Evolutionary conservation across 2,113 vertebrate species (phyloP), one percentile per base, ranked within the genome.

Genomic region (Scomber scombrus): DNA sequence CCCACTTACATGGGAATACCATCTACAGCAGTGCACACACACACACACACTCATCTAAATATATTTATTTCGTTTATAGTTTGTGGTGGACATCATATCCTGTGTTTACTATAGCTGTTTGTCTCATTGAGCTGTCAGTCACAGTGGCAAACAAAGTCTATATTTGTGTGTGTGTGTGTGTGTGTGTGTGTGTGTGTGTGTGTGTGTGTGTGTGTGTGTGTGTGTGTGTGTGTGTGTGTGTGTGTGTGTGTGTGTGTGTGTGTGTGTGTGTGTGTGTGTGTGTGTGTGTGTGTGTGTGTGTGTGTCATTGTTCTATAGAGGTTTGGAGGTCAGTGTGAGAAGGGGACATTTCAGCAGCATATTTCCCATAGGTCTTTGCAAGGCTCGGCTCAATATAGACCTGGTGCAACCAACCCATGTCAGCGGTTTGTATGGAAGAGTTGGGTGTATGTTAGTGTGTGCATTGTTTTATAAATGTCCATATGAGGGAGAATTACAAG

Each of bases 301-400:
- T 52, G 31, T 46, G 40, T 63, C 88, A 87, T 91, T 91, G 89
- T 92, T 89, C 76, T 85, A 23, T 64, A 3, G 67, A 71, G 72
- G 72, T 81, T 84, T 80, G 62, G 89, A 90, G 90, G 90, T 91
- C 87, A 87, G 68, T 72, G 61, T 79, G 81, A 72, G 81, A 84
- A 68, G 58, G 71, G 71, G 78, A 82, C 79, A 81, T 91, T 90
- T 90, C 79, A 75, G 80, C 78, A 50, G 71, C 46, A 88, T 75
- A 91, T 91, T 92, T 90, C 88, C 86, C 91, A 75, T 64, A 91
- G 90, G 89, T 80, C 78, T 31, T 85, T 67, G 73, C 70, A 72
- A 78, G 70, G 61, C 78, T 58, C 13, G 19, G 68, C 74, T 83
- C 80, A 83, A 81, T 87, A 89, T 81, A 80, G 70, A 80, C 40